Base-by-base conservation (phyloP, 1,140 invertebrate species). In the Eufriesea mexicana region DNA sequence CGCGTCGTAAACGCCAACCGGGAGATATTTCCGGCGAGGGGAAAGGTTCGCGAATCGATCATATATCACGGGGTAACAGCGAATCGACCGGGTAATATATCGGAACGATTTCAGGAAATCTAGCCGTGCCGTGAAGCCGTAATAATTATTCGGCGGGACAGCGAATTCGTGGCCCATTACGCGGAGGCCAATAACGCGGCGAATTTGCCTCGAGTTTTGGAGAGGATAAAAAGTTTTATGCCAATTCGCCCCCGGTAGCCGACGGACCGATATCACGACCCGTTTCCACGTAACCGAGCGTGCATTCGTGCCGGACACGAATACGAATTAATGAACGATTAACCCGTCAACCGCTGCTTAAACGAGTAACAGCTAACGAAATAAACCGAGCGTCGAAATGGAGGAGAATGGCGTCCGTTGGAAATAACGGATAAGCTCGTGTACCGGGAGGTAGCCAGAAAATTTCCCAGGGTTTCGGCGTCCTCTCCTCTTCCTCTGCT, bases 261-360 rank as follows among this genome's bases (percentile, higher is more conserved):
- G n/a, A 20, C 67, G 25, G 59, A 72, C 64, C 71, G 55, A 73
- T 68, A 49, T 51, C 57, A n/a, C n/a, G 80, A 73, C 59, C 47
- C 61, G 85, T 86, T 87, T 49, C 64, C 23, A 25, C 72, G 59
- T 67, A 51, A 78, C 23, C 47, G 47, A 42, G 4, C 14, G 16
- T 25, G 16, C 16, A 4, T 28, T 62, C 25, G 14, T 18, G 25
- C 7, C 35, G 49, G 49, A 78, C 71, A 23, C 62, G 81, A 84
- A 86, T 84, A 76, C 54, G 78, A 79, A 87, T 87, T 79, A 84
- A 86, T 80, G 80, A 87, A 87, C 70, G 45, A 87, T 87, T 84
- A 87, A 67, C 54, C 62, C 80, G 85, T 86, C 85, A 42, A 45
- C 45, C 59, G 57, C 47, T n/a, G 4, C 35, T 83, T 79, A 25